A percentile compares a stretch with the other conserved stretches of the same genome.
phyloP scores from a whole-genome alignment of 2,888 invertebrate genomes.

The Seladonia tumulorum region DNA sequence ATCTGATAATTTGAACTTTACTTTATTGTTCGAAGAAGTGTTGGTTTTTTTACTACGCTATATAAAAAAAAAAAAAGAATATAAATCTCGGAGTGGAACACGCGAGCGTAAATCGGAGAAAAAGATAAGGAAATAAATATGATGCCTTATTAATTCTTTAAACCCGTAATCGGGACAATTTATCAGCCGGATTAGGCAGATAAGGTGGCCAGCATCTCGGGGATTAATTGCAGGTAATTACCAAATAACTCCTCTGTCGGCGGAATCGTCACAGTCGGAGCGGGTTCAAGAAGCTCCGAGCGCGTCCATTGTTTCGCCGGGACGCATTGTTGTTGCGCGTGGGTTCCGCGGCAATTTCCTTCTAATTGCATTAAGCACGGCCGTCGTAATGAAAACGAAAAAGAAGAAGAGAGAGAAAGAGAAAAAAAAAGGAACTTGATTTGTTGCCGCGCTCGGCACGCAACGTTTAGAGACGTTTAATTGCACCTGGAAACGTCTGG shows the following conservation, averaged over 20 bases:
- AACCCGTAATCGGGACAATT: constrained; percentile 11
- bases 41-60: neutral
- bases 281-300: constrained; percentile 35
- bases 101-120: neutral
- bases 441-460: constrained; percentile 35
- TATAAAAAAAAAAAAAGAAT: neutral
- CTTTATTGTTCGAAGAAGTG: neutral
- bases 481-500: constrained; percentile 44
- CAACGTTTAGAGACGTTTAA: constrained; percentile 60
- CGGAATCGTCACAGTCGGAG: constrained; percentile 72
- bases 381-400: constrained; percentile 22
- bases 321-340: constrained; percentile 52
- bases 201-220: neutral
- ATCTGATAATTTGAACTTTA: no score
- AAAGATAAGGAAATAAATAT: neutral
- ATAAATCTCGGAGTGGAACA: neutral
- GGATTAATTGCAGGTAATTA: constrained; percentile 82
- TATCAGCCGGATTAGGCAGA: constrained; percentile 17
- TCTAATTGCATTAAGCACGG: constrained; percentile 62
- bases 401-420: neutral
- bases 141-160: neutral
- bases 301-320: constrained; percentile 57
- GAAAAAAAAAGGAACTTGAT: constrained; percentile 36
- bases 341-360: constrained; percentile 37
- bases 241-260: constrained; percentile 73